Evolutionary conservation across 2,888 invertebrate species (phyloP), one percentile per base, ranked within the genome.

Genomic region (Gymnosoma rotundatum): DNA sequence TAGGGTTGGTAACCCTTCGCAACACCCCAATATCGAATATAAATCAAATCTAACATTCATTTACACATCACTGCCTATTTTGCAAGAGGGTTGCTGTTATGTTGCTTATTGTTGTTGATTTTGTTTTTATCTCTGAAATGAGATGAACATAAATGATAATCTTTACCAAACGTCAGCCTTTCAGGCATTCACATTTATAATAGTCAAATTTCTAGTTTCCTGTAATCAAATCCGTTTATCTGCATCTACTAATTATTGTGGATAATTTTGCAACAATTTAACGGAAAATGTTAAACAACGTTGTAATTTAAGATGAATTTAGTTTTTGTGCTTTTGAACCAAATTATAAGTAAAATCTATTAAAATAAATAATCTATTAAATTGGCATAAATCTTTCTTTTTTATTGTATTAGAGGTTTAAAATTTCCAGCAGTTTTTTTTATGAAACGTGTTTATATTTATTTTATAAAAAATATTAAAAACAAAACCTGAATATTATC

Each of bases 181-280:
- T 25, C 58, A 16, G 32, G 58, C 67, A 73, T 45, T 20, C 25
- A 66, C 20, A 66, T 20, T 70, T 78, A 74, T 81, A 48, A 81
- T 84, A 78, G 73, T 81, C 74, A 81, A 78, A 81, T 81, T 70
- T 81, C 81, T 42, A 66, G 74, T 84, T 81, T 84, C 84, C 84
- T 74, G 73, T 60, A 60, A 75, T 66, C 25, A 64, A 70, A 74
- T 56, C 52, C 45, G 20, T 81, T 78, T 81, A 78, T 84, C 73
- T 76, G 0, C 50, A 81, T 60, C 74, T 84, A 54, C 60, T 84
- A 84, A 84, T 84, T 84, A 81, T 74, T 73, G 83, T 18, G 67
- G 56, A 73, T 73, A 64, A 60, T 78, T 78, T 81, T 74, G 78
- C 32, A 73, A 72, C 60, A 63, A 63, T 74, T 45, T 61, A 54